Evolutionary conservation across 1,140 invertebrate genomes (phyloP).

Genomic region (Schlechtendalia chinensis): DNA sequence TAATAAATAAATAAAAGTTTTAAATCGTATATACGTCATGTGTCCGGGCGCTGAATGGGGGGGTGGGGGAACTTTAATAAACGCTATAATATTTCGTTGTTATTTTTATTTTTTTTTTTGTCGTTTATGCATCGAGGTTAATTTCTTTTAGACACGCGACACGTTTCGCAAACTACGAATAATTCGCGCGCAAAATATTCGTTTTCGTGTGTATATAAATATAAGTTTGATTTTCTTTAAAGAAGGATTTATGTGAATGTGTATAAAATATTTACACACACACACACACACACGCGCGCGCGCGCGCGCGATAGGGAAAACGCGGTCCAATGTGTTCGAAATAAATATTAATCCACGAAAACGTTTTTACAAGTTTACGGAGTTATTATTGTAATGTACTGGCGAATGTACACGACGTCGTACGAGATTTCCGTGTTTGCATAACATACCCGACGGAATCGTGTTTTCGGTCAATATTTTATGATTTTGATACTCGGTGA

Average conservation of each 20-base stretch:
- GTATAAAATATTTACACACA: background rate
- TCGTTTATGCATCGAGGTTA: background rate
- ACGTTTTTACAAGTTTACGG: too few relatives aligned
- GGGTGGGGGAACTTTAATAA: background rate
- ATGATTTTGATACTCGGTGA: too few relatives aligned
- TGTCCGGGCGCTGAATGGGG: background rate
- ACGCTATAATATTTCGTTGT: background rate
- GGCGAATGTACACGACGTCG: too few relatives aligned
- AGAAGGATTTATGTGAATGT: background rate
- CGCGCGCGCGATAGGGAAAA: too few relatives aligned
- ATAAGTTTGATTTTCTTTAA: background rate
- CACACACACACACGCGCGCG: too few relatives aligned
- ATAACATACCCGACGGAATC: too few relatives aligned
- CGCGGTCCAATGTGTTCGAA: too few relatives aligned
- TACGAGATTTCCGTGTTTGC: too few relatives aligned
- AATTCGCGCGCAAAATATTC: background rate
- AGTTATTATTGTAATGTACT: too few relatives aligned
- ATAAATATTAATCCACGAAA: too few relatives aligned
- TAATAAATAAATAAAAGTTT: constrained; percentile 8
- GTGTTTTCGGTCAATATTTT: too few relatives aligned
- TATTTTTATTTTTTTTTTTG: constrained; percentile 3
- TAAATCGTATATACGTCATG: background rate
- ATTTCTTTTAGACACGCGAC: constrained; percentile 10
- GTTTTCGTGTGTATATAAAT: background rate
- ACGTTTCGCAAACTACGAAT: background rate